Evolutionary conservation across 2,888 invertebrate species (phyloP), one percentile per base, ranked within the genome.

Genomic region (Thera obeliscata): DNA sequence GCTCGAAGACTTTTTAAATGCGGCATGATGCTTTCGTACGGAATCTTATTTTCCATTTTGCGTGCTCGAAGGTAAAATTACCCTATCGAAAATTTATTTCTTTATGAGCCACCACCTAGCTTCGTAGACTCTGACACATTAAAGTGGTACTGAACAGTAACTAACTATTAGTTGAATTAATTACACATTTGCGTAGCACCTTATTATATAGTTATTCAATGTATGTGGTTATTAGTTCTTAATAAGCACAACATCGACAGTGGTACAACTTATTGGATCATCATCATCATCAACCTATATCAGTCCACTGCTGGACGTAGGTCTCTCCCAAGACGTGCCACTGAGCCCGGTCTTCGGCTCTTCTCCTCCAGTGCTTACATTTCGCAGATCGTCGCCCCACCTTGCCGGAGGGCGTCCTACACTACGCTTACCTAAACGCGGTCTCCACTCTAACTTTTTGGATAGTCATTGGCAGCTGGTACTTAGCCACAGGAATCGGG

Each of bases 1-100:
- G 70, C 46, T 7, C 80, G 77, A 58, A 88, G 68, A 71, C 75
- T 78, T 63, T 75, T 78, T 41, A 88, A 73, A 75, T 84, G 84
- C 22, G 82, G 81, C 54, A 65, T 72, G 46, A 88, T 66, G 73
- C 81, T 81, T 66, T 75, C 64, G 65, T 80, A 85, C 36, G 85
- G 76, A 64, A 82, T 70, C 64, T 74, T 73, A 11, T 74, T 69
- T 36, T 73, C 70, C 77, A 81, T 81, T 67, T 64, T 70, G 9
- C 9, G 9, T 46, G 8, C 2, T 8, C 3, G 2, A 43, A 43
- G 43, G 5, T 4, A 2, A 7, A 6, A 43, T 43, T 5, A 50
- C 2, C 52, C 52, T 3, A n/a, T 55, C n/a, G 7, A 36, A 55
- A n/a, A 2, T 38, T n/a, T 55, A 38, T 5, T 6, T 4, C 38